Base-by-base conservation (phyloP, 2,888 invertebrate species). In the Agrochola macilenta region DNA sequence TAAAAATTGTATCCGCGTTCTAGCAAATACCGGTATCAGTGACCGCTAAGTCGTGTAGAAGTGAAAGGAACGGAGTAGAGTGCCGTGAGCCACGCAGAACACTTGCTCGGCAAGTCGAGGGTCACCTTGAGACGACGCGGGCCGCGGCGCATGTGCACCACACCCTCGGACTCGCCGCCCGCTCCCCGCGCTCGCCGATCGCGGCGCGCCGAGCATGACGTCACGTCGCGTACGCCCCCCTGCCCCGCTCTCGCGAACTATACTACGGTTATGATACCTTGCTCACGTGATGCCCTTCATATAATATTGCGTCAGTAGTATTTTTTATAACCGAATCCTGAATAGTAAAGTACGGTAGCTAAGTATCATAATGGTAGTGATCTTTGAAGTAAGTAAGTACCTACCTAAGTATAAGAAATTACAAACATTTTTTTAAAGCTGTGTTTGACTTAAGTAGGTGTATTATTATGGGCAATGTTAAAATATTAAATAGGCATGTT, bases 61-160 rank as follows among this genome's bases (percentile, higher is more conserved):
- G 94, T 94, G 93, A 96, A 96, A 96, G 96, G 96, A 94, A 92
- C 91, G 83, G 90, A 88, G 92, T 91, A 91, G 87, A 92, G 91
- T 89, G 92, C 89, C 87, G 91, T 87, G 91, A 90, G 88, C 89
- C 87, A 90, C 92, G 91, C 91, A 90, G 90, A 90, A 91, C 92
- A 93, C 92, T 94, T 93, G 94, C 90, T 92, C 88, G 90, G 90
- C 90, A 91, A 91, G 92, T 90, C 90, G 93, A 93, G 93, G 96
- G 96, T 96, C 96, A 96, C 96, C 96, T 96, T 96, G 96, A 95
- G 91, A 88, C 93, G 93, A 84, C 87, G 87, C 90, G 90, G 76
- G 86, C 85, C 90, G 90, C 91, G 91, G 95, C 96, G 96, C 96
- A 96, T 96, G 96, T 96, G 96, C 96, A 95, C 95, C 95, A 95